Evolutionary conservation across 1,140 invertebrate species (phyloP), one percentile per base, ranked within the genome.

Genomic region (Leptinotarsa defecta): DNA sequence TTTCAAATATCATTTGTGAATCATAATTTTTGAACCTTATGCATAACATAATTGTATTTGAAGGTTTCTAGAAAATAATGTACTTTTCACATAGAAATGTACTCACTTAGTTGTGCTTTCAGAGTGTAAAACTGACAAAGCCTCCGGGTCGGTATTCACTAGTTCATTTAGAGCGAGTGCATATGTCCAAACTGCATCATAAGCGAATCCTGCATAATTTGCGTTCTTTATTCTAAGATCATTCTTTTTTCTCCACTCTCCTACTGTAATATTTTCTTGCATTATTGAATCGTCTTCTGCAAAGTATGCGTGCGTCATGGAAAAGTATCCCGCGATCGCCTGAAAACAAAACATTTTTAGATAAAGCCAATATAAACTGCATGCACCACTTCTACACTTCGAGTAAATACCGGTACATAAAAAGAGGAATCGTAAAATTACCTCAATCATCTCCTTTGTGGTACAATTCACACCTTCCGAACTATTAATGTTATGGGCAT

Each of bases 161-260:
- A 95, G 84, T 76, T 88, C 87, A 79, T 94, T 89, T 20, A 94
- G 84, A 2, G 93, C 94, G 19, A 90, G 86, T 6, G 93, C 94
- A 83, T 94, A 95, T 1, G 91, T 91, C 94, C 94, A 96, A 63
- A 95, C 92, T 0, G 94, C 94, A 86, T 96, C 94, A 83, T 96
- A 96, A 0, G 90, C 89, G 80, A 92, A 95, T 1, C 93, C 92
- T 11, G 91, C 93, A 85, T 94, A 95, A 68, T 89, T 86, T 43
- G 88, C 89, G 22, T 61, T 52, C 8, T 27, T 65, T n/a, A 61
- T n/a, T 77, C 57, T 48, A 3, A 82, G 76, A 27, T 86, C 80
- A 79, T 90, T 91, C 17, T 84, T 85, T 43, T 85, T 27, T 71
- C 83, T 84, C 92, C 92, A 93, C 64, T 89, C 79, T 1, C 83